Percentiles rank a stretch among this genome's conserved stretches.
Conservation (phyloP, 2,113 vertebrate genomes). For the Typhlomys cinereus region DNA sequence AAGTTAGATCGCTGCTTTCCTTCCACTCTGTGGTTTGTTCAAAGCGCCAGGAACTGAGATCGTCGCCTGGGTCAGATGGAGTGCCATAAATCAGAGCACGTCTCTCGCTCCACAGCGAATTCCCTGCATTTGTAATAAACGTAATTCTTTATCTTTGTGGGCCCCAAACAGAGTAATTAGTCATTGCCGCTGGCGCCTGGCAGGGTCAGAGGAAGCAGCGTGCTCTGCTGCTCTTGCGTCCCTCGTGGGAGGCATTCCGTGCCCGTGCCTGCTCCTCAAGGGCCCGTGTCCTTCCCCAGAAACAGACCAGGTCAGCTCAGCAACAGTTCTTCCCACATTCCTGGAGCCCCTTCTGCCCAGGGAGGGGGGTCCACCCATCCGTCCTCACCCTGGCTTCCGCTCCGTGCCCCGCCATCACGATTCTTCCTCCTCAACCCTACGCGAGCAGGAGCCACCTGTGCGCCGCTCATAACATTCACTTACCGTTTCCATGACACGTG, state of each 20-base stretch:
- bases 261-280: not conserved
- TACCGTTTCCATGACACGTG: not conserved
- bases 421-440: not conserved
- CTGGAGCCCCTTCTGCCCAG: too few species aligned
- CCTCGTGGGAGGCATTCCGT: not conserved
- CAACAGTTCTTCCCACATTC: not conserved
- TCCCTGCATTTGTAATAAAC: conserved; percentile 61
- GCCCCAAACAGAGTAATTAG: conserved; percentile 73
- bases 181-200: conserved; percentile 70
- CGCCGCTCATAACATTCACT: not conserved
- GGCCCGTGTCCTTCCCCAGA: not conserved
- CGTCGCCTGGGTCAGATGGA: not conserved
- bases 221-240: conserved; percentile 38
- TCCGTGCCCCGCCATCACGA: rapidly evolving
- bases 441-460: not conserved
- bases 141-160: conserved; percentile 72
- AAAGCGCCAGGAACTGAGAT: conserved; percentile 47
- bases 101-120: not conserved
- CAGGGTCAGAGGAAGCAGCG: conserved; percentile 36
- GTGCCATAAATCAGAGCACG: conserved; percentile 63
- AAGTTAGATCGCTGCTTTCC: conserved; percentile 63
- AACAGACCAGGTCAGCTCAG: not conserved
- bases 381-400: rapidly evolving
- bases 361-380: too few species aligned
- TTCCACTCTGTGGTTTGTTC: conserved; percentile 51